Conservation (phyloP, 2,797 vertebrate species). For the Pantherophis vulpinus region DNA sequence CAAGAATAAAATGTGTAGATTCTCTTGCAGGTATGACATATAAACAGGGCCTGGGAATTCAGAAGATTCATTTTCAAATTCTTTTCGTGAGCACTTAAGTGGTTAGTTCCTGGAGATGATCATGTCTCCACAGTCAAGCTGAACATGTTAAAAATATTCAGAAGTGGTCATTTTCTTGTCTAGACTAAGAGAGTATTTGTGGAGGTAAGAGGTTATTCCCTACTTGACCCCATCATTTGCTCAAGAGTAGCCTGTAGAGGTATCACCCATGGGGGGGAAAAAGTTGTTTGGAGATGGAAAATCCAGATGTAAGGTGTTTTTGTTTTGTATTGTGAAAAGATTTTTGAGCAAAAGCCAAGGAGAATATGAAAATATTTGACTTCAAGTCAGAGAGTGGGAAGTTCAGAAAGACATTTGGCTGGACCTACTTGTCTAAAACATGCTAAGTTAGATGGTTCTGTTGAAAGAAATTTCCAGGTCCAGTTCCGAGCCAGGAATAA, state of each 20-base stretch:
- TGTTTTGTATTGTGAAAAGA: background rate
- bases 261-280: accelerated
- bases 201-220: background rate
- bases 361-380: background rate
- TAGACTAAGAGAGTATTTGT: background rate
- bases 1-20: background rate
- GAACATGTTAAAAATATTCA: background rate
- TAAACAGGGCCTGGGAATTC: background rate
- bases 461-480: no score
- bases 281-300: background rate
- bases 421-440: background rate
- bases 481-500: no score
- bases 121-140: background rate
- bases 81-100: background rate
- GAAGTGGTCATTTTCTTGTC: background rate
- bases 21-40: background rate
- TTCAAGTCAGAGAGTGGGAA: background rate
- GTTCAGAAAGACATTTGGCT: background rate
- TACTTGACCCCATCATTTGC: background rate
- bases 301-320: background rate
- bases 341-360: background rate
- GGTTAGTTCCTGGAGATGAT: background rate
- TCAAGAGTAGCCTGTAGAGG: background rate
- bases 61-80: background rate
- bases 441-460: background rate